Percentiles rank a stretch among this genome's conserved stretches.
Conservation (phyloP, 2,113 vertebrate species). For the Colius striatus region DNA sequence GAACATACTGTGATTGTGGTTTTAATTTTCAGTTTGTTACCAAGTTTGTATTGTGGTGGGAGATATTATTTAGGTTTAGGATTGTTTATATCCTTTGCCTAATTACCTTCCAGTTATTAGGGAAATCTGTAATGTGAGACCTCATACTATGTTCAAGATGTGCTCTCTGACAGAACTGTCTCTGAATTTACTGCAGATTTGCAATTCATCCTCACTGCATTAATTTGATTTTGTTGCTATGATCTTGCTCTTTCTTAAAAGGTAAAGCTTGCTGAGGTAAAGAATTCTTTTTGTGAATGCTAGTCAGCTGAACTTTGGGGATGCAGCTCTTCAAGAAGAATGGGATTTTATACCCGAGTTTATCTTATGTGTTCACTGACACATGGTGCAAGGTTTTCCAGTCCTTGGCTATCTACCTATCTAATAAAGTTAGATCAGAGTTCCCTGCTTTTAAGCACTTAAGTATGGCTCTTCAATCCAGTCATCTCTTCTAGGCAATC, state of each 20-base stretch:
- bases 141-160: not conserved
- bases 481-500: fast-evolving
- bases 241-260: not conserved
- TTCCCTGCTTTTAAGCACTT: not conserved
- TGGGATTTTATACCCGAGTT: not conserved
- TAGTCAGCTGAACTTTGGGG: not conserved
- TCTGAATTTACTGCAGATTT: not conserved
- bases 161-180: not conserved
- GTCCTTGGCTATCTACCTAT: not conserved
- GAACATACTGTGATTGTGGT: not conserved
- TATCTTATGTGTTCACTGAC: not conserved
- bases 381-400: not conserved
- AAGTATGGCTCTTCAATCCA: not conserved
- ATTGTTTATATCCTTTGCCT: constrained; percentile 1
- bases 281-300: not conserved
- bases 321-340: not conserved
- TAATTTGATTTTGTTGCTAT: not conserved
- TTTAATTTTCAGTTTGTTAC: not conserved
- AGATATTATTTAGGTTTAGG: not conserved
- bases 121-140: not conserved
- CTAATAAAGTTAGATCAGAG: not conserved
- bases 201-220: not conserved
- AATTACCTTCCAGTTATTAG: constrained; percentile 22
- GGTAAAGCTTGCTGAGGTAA: not conserved
- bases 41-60: not conserved